A percentile compares a stretch with the other conserved stretches of the same genome.
Evolutionary conservation across 2,797 vertebrate species (phyloP).

Genomic region (Dipus sagitta): DNA sequence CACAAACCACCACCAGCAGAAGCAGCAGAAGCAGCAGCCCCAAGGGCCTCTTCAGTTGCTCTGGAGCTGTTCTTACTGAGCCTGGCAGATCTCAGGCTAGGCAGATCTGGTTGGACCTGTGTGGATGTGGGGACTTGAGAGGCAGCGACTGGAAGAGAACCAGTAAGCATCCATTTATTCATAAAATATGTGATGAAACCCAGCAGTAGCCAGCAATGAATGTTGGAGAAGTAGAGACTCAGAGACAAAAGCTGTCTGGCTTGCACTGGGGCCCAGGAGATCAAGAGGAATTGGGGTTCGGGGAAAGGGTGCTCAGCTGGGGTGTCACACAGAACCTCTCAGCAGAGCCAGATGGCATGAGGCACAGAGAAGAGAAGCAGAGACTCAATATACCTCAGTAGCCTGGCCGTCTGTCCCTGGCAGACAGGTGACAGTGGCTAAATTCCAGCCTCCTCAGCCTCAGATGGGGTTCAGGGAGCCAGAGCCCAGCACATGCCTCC

Average conservation of each 20-base stretch:
- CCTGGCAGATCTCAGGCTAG: neutral
- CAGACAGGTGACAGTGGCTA: neutral
- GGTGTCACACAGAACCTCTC: neutral
- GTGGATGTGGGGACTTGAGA: neutral
- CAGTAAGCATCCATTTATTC: neutral
- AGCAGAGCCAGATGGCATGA: neutral
- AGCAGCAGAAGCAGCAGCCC: neutral
- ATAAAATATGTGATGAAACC: neutral
- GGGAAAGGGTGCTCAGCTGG: neutral
- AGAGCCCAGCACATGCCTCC: neutral
- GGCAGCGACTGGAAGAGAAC: slow-evolving; percentile 1
- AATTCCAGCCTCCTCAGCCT: neutral
- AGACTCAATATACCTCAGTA: neutral
- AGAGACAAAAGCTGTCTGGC: neutral
- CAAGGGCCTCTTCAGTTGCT: neutral
- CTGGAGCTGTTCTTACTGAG: neutral
- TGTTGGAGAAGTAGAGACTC: neutral
- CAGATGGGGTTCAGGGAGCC: accelerated
- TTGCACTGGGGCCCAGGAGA: neutral
- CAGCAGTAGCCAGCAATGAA: neutral
- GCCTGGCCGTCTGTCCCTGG: neutral
- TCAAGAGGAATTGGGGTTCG: accelerated
- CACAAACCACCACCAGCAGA: neutral
- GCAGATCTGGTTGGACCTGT: neutral
- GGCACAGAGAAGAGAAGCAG: neutral